Evolutionary conservation across 2,113 vertebrate genomes (phyloP).

Genomic region (Genyomyrus donnyi): DNA sequence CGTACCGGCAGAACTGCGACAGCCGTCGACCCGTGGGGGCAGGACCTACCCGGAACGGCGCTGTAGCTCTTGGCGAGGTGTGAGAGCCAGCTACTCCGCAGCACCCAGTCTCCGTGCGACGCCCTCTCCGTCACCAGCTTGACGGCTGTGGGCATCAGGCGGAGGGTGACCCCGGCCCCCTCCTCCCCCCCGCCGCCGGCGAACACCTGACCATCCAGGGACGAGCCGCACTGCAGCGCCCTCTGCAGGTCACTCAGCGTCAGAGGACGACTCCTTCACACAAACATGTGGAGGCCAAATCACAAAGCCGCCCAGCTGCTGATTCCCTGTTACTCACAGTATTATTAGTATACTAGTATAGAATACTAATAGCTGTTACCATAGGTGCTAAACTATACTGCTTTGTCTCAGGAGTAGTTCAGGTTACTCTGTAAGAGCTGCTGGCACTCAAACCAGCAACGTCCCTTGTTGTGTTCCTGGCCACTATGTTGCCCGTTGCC

Average conservation of each 20-base stretch:
- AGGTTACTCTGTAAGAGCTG: too few relatives aligned
- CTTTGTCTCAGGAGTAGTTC: too few relatives aligned
- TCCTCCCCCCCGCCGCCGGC: conserved; percentile 48
- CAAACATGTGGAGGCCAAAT: neutral
- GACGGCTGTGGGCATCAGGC: conserved; percentile 70
- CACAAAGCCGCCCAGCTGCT: neutral
- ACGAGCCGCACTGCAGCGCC: conserved; percentile 63
- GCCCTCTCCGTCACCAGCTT: conserved; percentile 76
- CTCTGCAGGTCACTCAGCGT: conserved; percentile 75
- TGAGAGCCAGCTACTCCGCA: conserved; percentile 85
- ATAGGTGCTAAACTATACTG: neutral
- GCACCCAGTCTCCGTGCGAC: conserved; percentile 82
- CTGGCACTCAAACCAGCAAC: neutral
- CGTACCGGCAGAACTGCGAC: neutral
- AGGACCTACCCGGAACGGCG: conserved; percentile 52
- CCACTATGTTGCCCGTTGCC: neutral
- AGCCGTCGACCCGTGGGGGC: neutral
- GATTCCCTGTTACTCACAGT: neutral
- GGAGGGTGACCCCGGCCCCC: conserved; percentile 59
- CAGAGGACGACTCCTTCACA: conserved; percentile 71
- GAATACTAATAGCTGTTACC: neutral
- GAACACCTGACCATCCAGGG: conserved; percentile 67
- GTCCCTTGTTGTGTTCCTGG: neutral
- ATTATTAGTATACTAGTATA: neutral
- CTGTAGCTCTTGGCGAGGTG: conserved; percentile 70